Base-by-base conservation (phyloP, 2,797 vertebrate genomes). In the Staurois parvus region DNA sequence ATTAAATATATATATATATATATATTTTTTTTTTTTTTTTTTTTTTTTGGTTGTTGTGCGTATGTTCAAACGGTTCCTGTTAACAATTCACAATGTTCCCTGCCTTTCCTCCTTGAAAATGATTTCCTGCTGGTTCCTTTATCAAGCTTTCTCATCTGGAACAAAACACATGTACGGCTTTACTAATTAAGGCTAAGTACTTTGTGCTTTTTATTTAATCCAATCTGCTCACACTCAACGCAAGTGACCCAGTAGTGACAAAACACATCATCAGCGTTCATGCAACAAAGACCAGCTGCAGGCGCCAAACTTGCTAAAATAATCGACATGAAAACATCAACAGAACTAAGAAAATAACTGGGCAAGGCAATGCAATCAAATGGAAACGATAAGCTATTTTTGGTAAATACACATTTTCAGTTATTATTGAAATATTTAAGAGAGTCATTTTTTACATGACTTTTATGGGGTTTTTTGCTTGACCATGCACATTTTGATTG, bases 161-260 rank as follows among this genome's bases (percentile, higher is more conserved):
- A 86, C 74, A 75, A 81, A 83, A 67, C 79, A 66, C 68, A 67
- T 82, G 79, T 73, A 73, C 68, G 21, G 75, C 48, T 86, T 77
- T 83, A 76, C 85, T 86, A 86, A 86, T 86, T 86, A 86, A 73
- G 79, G 85, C 85, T 83, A 86, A 86, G 74, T 82, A 78, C 74
- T 86, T 67, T 24, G 85, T 83, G 79, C 79, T 37, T 82, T 86
- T 83, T 78, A 73, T 73, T 78, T 83, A 86, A 86, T 86, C 56
- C 85, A 86, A 82, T 83, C 85, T 86, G 79, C 68, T 86, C 45
- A 0, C 79, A 72, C 68, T 83, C 85, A 56, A 52, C 52, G 77
- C 68, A 67, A 72, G 83, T 73, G 79, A 82, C 79, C 85, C 56
- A 30, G 21, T 37, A 37, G 76, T 72, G 85, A 83, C 79, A 52